phyloP scores from a whole-genome alignment of 2,113 vertebrate species.

The Indri indri region DNA sequence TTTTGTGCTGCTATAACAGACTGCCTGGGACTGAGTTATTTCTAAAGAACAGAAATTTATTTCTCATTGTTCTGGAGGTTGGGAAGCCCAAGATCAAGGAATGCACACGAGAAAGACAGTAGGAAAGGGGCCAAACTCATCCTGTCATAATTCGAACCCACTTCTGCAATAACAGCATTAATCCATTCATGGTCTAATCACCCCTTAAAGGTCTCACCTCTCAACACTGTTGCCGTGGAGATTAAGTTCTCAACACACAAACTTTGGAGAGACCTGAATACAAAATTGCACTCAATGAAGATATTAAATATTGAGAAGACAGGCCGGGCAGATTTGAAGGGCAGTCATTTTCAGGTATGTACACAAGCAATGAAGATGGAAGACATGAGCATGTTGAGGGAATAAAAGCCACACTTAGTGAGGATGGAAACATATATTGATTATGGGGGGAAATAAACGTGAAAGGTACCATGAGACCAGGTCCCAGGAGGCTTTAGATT shows the following conservation, averaged over 20 bases:
- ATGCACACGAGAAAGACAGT: not conserved
- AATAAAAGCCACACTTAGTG: not conserved
- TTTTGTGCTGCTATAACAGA: not conserved
- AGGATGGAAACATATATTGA: rapidly evolving
- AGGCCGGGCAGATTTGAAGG: not conserved
- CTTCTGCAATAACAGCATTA: not conserved
- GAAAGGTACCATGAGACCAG: rapidly evolving
- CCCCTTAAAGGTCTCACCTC: not conserved
- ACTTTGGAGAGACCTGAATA: not conserved
- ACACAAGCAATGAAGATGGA: rapidly evolving
- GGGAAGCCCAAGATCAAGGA: not conserved
- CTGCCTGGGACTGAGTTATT: not conserved
- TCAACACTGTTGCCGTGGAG: not conserved
- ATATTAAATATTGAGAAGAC: not conserved
- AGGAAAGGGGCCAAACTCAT: not conserved
- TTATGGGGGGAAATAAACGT: rapidly evolving
- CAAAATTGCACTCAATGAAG: rapidly evolving
- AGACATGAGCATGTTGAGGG: not conserved
- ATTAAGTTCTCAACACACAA: not conserved
- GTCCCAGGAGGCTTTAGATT: not conserved
- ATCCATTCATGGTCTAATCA: not conserved
- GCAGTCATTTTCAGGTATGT: rapidly evolving
- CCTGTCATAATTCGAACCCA: not conserved
- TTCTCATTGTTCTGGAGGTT: not conserved
- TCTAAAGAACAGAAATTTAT: not conserved